phyloP scores from a whole-genome alignment of 2,888 invertebrate species.

The Cheilosia vulpina region DNA sequence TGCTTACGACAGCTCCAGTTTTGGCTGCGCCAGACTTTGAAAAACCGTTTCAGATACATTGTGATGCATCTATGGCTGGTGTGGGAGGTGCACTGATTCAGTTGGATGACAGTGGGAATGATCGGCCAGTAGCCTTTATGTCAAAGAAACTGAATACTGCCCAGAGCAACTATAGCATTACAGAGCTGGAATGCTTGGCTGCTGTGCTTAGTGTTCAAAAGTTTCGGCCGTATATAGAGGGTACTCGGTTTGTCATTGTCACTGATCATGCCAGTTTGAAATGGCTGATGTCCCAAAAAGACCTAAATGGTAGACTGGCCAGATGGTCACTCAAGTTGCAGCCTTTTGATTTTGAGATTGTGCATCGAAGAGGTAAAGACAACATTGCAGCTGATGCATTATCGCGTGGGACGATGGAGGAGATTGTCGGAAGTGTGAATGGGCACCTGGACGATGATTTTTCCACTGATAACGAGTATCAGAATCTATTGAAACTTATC shows the following conservation, averaged over 20 bases:
- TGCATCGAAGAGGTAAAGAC: not conserved
- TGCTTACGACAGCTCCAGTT: not conserved
- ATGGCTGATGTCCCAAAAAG: not conserved
- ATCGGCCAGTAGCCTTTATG: not conserved
- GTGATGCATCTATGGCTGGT: not conserved
- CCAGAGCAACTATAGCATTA: no score
- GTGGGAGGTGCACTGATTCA: not conserved
- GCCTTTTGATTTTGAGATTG: not conserved
- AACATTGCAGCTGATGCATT: not conserved
- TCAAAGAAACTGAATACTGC: no score
- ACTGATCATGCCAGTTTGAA: no score
- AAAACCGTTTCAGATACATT: not conserved
- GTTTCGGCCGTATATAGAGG: no score
- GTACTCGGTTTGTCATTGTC: no score
- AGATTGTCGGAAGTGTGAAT: not conserved
- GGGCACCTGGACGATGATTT: not conserved
- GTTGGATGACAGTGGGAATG: not conserved
- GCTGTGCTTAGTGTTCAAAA: no score
- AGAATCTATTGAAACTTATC: not conserved
- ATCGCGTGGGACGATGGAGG: not conserved
- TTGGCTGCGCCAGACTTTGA: not conserved
- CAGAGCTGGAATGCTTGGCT: no score
- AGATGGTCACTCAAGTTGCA: not conserved
- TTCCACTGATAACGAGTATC: not conserved
- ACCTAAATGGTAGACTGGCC: not conserved